These are phyloP conservation scores for Paramormyrops hopkinsi DNA, from an alignment of 2,797 vertebrate species.

Conservation along the genomic window DNA sequence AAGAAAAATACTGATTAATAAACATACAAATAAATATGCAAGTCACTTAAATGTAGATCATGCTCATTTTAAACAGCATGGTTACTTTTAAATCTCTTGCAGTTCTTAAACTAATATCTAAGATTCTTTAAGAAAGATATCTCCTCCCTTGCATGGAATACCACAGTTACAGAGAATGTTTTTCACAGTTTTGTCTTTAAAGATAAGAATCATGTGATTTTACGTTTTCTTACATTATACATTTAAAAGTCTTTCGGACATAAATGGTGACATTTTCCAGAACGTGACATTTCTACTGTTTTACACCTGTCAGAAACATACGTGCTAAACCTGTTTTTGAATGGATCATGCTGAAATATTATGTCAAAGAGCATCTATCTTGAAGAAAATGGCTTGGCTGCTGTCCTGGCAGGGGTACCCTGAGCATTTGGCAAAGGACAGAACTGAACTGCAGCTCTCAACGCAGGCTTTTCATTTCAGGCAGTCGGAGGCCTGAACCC, in stretches of 20 bases:
- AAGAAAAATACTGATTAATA: not conserved
- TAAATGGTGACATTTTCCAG: not conserved
- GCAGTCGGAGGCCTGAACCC: not conserved
- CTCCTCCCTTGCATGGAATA: not conserved
- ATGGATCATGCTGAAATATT: not conserved
- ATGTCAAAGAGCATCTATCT: not conserved
- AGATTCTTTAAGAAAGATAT: not conserved
- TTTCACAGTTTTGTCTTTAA: not conserved
- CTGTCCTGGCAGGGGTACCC: not conserved
- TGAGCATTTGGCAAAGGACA: not conserved
- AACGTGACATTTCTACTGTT: not conserved
- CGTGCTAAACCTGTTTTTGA: not conserved
- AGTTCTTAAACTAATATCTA: not conserved
- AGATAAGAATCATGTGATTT: not conserved
- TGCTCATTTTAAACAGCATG: not conserved
- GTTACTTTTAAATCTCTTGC: not conserved
- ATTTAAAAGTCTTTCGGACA: not conserved
- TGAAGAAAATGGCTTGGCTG: not conserved
- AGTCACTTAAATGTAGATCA: not conserved
- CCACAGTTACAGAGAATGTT: not conserved
- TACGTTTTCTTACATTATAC: not conserved
- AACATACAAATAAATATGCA: not conserved
- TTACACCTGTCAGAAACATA: not conserved
- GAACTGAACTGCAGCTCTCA: not conserved
- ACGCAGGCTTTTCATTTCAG: not conserved